Evolutionary conservation across 1,140 invertebrate species (phyloP).

Genomic region (Hycleus phaleratus): DNA sequence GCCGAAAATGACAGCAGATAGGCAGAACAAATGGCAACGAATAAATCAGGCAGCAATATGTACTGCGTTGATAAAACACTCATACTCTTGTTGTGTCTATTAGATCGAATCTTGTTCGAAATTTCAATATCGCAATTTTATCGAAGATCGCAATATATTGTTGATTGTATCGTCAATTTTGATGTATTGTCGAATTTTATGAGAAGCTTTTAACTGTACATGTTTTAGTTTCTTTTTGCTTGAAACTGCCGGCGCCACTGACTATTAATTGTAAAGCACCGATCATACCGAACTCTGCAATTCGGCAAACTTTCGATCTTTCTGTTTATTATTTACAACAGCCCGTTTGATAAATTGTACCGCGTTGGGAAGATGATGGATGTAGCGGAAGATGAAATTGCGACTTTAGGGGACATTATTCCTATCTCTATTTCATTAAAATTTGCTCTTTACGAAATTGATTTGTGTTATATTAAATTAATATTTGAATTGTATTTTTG

Average conservation of each 20-base stretch:
- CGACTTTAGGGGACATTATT: slow-evolving; percentile 3
- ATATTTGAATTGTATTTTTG: too few species aligned
- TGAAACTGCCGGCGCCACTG: not conserved
- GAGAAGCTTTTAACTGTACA: too few species aligned
- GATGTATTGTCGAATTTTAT: not conserved
- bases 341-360: slow-evolving; percentile 10
- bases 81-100: slow-evolving; percentile 1
- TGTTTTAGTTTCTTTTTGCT: not conserved
- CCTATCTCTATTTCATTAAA: slow-evolving; percentile 3
- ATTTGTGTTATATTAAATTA: too few species aligned
- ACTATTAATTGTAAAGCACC: not conserved
- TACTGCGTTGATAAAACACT: slow-evolving; percentile 17
- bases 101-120: slow-evolving; percentile 17
- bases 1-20: slow-evolving; percentile 16
- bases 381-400: slow-evolving; percentile 8
- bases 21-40: slow-evolving; percentile 18
- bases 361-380: slow-evolving; percentile 6
- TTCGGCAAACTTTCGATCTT: slow-evolving; percentile 3
- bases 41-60: slow-evolving; percentile 21
- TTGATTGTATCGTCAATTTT: not conserved
- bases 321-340: slow-evolving; percentile 12
- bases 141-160: not conserved
- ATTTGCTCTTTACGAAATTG: too few species aligned
- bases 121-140: slow-evolving; percentile 15
- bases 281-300: slow-evolving; percentile 1